Percentiles rank a stretch among this genome's conserved stretches.
phyloP scores from a whole-genome alignment of 2,113 vertebrate genomes.

The Chaetodon auriga region DNA sequence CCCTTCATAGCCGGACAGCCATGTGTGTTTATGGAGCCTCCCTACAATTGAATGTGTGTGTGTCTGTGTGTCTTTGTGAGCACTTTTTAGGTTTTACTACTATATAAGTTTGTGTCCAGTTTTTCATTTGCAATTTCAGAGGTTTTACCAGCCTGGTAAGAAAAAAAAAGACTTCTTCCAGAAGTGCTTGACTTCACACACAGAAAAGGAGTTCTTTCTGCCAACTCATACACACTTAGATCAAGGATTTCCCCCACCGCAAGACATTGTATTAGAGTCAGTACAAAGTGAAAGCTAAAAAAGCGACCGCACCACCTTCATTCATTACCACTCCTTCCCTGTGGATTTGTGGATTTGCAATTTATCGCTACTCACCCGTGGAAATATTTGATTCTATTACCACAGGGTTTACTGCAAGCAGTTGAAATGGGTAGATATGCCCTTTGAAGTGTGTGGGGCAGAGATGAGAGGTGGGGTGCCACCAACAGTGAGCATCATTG shows the following conservation, averaged over 20 bases:
- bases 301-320: not conserved
- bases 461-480: no score
- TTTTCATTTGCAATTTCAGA: not conserved
- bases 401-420: slow-evolving; percentile 2
- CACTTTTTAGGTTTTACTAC: not conserved
- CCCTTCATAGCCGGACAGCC: not conserved
- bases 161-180: not conserved
- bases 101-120: not conserved
- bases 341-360: slow-evolving; percentile 36
- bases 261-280: not conserved
- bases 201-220: not conserved
- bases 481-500: not conserved
- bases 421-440: slow-evolving; percentile 9
- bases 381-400: slow-evolving; percentile 25
- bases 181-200: not conserved
- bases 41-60: no score
- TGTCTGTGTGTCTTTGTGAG: not conserved
- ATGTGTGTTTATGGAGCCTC: not conserved
- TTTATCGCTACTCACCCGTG: slow-evolving; percentile 19
- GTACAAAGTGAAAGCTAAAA: slow-evolving; percentile 29
- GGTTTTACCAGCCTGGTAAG: not conserved
- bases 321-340: slow-evolving; percentile 26
- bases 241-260: slow-evolving; percentile 5
- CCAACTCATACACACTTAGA: not conserved
- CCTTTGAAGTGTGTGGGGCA: not conserved